Base-by-base conservation (phyloP, 2,797 vertebrate species). In the Acrossocheilus wenchowensis region DNA sequence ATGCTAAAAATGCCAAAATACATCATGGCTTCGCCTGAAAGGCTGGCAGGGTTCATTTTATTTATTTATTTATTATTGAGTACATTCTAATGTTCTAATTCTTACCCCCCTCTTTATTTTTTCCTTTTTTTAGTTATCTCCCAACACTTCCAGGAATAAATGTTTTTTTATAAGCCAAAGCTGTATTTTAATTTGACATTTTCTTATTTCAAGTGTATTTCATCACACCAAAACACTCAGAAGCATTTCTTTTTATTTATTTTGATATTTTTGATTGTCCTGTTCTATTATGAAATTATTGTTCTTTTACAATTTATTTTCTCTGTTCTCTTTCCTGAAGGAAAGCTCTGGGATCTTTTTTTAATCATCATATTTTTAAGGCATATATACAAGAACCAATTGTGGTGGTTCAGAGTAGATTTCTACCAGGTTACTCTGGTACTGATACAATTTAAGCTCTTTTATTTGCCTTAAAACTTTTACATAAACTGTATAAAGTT, bases 381-480 rank as follows among this genome's bases (percentile, higher is more conserved):
- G 82, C 88, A 88, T 88, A 86, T 57, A 88, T 81, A 81, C 89
- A 88, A 85, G 82, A 88, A 88, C 82, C 83, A 83, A 60, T 87
- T 85, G 88, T 92, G 30, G 83, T 88, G 85, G 89, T 77, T 89
- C 68, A 90, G 90, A 78, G 87, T 89, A 69, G 36, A 82, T 89
- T 87, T 85, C 72, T 89, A 50, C 54, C 80, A 86, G 54, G 77
- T 88, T 78, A n/a, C 80, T 87, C 78, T 90, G 77, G 87, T 88
- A 87, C 86, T 86, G 84, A 71, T 86, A 78, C 54, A 91, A 39
- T 88, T 89, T 85, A 82, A 87, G 82, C 52, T 82, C 73, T 92
- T 91, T 92, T 85, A 90, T 93, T 90, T 92, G 93, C 93, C 92
- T 95, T 95, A 93, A 94, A 78, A 78, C 71, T 12, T 91, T 78